phyloP scores from a whole-genome alignment of 2,113 vertebrate species.

The Ranitomeya imitator region DNA sequence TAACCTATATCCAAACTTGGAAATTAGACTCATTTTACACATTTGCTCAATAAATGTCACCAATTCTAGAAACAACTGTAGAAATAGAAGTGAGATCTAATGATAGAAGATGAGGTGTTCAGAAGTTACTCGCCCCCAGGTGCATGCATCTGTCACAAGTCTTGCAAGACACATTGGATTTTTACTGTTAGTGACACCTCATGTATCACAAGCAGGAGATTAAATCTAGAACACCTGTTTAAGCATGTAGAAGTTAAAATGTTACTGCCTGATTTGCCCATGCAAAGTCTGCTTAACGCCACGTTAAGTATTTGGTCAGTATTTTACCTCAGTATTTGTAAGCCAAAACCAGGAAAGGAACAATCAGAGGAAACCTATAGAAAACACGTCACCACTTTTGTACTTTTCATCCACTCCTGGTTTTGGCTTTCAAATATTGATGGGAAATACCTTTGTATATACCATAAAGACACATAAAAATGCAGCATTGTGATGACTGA shows the following conservation, averaged over 20 bases:
- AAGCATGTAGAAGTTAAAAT: background rate
- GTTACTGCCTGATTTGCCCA: background rate
- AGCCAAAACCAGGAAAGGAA: too few relatives aligned
- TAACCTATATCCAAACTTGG: background rate
- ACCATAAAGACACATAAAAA: too few relatives aligned
- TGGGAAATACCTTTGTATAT: too few relatives aligned
- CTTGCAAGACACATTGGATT: background rate
- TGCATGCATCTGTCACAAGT: background rate
- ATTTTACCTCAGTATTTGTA: too few relatives aligned
- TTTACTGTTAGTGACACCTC: constrained; percentile 7
- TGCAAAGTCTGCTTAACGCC: background rate
- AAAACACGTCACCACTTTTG: too few relatives aligned
- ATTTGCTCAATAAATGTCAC: constrained; percentile 1
- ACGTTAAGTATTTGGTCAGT: too few relatives aligned
- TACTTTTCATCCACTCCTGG: too few relatives aligned
- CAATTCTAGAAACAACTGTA: background rate
- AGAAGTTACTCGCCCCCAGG: background rate
- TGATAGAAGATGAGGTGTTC: background rate
- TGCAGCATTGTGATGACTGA: too few relatives aligned
- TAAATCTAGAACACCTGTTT: background rate
- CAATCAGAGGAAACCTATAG: too few relatives aligned
- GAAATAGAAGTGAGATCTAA: background rate
- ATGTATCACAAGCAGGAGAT: background rate
- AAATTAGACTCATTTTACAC: background rate
- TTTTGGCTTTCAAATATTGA: too few relatives aligned